Base-by-base conservation (phyloP, 2,888 invertebrate genomes). In the Hyalella azteca region DNA sequence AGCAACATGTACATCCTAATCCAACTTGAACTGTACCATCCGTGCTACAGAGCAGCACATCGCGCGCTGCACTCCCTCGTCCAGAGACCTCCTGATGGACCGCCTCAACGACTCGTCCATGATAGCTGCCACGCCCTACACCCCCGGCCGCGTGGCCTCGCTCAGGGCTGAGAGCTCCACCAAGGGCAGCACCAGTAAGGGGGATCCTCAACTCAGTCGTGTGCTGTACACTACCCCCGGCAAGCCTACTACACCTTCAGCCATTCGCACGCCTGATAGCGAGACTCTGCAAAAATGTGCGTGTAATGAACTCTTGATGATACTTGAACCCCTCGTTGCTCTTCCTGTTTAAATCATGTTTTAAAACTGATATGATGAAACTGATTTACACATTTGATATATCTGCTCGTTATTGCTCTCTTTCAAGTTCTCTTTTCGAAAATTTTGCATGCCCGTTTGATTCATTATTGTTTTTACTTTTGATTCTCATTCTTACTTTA, bases 221-320 rank as follows among this genome's bases (percentile, higher is more conserved):
- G 36, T 66, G 39, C 75, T 75, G 75, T 39, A 45, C 75, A 75
- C 75, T 26, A 75, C 75, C 13, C 75, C 75, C 2, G 75, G 75
- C 75, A 75, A 7, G 75, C 75, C 75, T 5, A 29, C 32, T 26
- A 59, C 78, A 15, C 78, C 76, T 2, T 81, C 78, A 3, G 78
- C 78, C 26, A 80, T 80, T 11, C 54, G 48, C 40, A 81, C 79
- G 19, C 81, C 78, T 19, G 81, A 81, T 48, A 66, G 75, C 11
- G 79, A 81, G 32, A 78, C 79, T 7, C 73, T 79, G 32, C 78
- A 80, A 26, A 79, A 78, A 54, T 32, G 81, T 81, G 40, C 78
- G 79, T 78, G 54, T 9, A 49, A n/a, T 49, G 7, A 9, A 49
- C 4, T 49, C 3, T 4, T 9, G 49, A 22, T 49, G 49, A 4